Conservation (phyloP, 1,140 invertebrate species). For the Apis florea region DNA sequence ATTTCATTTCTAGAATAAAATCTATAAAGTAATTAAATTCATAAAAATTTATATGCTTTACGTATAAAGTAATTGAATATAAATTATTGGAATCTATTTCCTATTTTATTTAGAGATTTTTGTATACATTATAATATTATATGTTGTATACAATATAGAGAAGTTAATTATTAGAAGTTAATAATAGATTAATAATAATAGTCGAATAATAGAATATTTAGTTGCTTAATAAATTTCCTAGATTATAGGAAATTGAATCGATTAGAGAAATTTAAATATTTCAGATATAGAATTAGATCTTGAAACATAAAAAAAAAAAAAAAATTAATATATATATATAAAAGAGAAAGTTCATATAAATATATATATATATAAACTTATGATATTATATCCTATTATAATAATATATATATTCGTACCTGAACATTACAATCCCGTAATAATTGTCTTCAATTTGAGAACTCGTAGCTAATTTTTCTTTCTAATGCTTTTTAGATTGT, state of each 20-base stretch:
- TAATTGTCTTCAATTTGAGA: not conserved
- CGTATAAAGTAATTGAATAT: not conserved
- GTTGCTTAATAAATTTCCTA: not conserved
- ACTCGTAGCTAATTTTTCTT: not conserved
- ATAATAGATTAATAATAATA: not conserved
- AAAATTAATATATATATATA: not conserved
- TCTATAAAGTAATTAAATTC: not conserved
- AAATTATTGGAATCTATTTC: not conserved
- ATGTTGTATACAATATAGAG: not conserved
- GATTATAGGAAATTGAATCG: not conserved
- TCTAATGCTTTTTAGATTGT: not conserved
- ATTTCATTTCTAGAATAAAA: not conserved
- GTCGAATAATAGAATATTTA: not conserved
- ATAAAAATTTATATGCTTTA: not conserved
- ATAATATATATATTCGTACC: constrained; percentile 5
- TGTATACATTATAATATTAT: not conserved
- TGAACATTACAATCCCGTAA: not conserved
- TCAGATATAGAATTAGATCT: not conserved
- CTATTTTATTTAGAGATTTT: not conserved
- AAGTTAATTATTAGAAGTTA: not conserved
- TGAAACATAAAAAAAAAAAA: too few species aligned
- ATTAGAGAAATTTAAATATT: not conserved
- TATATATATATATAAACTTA: not conserved
- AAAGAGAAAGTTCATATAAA: not conserved
- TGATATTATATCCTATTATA: too few species aligned